A percentile compares a stretch with the other conserved stretches of the same genome.
phyloP scores from a whole-genome alignment of 2,888 invertebrate genomes.

The Sussaba pulchella region DNA sequence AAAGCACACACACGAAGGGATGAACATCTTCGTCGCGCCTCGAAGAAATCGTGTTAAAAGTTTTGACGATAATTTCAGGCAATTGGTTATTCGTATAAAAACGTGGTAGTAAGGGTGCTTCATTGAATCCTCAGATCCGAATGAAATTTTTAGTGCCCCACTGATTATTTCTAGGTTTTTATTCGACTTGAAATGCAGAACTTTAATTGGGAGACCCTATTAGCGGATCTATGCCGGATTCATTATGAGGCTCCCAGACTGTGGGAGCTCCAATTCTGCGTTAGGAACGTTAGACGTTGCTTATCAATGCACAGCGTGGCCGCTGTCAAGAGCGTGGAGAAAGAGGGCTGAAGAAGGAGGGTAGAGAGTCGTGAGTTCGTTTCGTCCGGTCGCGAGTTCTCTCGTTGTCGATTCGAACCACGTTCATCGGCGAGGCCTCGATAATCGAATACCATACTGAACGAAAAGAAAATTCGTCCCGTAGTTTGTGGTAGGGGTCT shows the following conservation, averaged over 20 bases:
- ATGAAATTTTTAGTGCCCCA: too few species aligned
- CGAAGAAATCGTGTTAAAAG: neutral
- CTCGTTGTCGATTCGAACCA: conserved; percentile 72
- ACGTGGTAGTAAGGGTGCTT: too few species aligned
- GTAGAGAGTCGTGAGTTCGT: conserved; percentile 46
- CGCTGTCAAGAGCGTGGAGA: conserved; percentile 41
- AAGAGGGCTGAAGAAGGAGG: conserved; percentile 51
- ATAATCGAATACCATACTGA: conserved; percentile 84
- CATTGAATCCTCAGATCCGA: neutral
- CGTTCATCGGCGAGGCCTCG: conserved; percentile 80
- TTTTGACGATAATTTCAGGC: neutral
- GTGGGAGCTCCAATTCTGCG: conserved; percentile 48
- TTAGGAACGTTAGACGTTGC: conserved; percentile 44
- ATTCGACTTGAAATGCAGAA: neutral
- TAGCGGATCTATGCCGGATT: neutral
- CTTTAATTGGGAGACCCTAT: neutral
- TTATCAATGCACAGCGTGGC: conserved; percentile 60
- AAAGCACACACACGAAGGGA: conserved; percentile 32
- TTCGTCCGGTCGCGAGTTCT: conserved; percentile 34
- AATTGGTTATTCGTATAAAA: neutral
- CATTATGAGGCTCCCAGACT: neutral
- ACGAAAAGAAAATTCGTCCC: conserved; percentile 83
- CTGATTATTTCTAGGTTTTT: too few species aligned
- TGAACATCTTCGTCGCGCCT: neutral
- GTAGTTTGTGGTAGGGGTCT: conserved; percentile 73